Base-by-base conservation (phyloP, 2,797 vertebrate species). In the Phylloscopus collybita region DNA sequence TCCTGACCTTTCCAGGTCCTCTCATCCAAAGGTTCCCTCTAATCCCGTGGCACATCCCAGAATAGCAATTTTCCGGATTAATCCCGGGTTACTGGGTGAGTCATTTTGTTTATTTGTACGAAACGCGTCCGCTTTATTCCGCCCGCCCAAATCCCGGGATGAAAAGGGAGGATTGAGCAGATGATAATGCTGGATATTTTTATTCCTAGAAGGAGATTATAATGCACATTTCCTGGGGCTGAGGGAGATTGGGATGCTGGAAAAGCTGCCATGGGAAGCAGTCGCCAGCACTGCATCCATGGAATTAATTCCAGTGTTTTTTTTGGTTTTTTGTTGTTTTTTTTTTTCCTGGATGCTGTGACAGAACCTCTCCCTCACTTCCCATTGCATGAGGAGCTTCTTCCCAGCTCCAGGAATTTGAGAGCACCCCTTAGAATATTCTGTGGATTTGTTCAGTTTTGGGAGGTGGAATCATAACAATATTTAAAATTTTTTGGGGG, bases 331-430 rank as follows among this genome's bases (percentile, higher is more conserved):
- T 40, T 40, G 2, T 2, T 7, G 15, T 13, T n/a, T 42, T 44
- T 42, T 50, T 71, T 62, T 50, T 13, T 14, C 14, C 32, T 9
- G 51, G 25, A 9, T 54, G 50, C 9, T 49, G 3, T 29, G 57
- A 8, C 42, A 32, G 7, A 18, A 12, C 26, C 14, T 45, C 19
- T 69, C 42, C 50, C 6, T 81, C 22, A 0, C n/a, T 81, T 71
- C n/a, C 9, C 10, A 1, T 0, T 0, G 0, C 0, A 0, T 8
- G 45, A 56, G 23, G 57, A 62, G 16, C 15, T 81, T n/a, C 29
- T 1, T 54, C 38, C 53, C 9, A 6, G 27, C 25, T 42, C 0
- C 0, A 4, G 34, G 7, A 29, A 23, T 18, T 73, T 60, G 38
- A 21, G 34, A 80, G 14, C 7, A 11, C 13, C 2, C 5, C 2